Evolutionary conservation across 2,113 vertebrate species (phyloP), one percentile per base, ranked within the genome.

Genomic region (Odocoileus hemionus): DNA sequence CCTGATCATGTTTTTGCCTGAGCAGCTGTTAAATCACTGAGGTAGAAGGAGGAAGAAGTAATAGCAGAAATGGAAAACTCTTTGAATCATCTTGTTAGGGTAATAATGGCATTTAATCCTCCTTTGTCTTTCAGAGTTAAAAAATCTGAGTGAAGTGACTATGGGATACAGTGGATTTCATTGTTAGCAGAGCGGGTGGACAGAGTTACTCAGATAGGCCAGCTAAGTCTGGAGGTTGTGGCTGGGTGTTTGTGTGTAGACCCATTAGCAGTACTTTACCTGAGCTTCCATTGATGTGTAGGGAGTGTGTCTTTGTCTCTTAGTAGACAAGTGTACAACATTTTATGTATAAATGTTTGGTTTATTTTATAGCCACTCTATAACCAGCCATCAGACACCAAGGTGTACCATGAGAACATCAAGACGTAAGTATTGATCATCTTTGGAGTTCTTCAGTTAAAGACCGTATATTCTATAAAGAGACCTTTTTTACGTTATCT

Each of bases 401-500:
- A 99, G 98, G 99, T 99, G 92, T 99, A 99, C 99, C 99, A 99
- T 97, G 99, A 99, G 98, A 99, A 99, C 99, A 99, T 99, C 98
- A 99, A 99, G 99, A 99, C 99, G 99, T 99, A 98, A 99, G 99
- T 99, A 98, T 91, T 97, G 39, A 5, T 55, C 67, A 1, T 85
- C 84, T 91, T 93, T 97, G 92, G 91, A 98, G 64, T 97, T 96
- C 94, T 79, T 93, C 79, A 96, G 80, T 98, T 98, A 96, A 97
- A 98, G 86, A 97, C 91, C 79, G 7, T 95, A 80, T 96, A 96
- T 96, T 97, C 67, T 97, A 70, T 98, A 96, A 97, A 96, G 67
- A 97, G 43, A 94, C 94, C 60, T 86, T 94, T 95, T 93, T 96
- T 98, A 96, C 67, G 64, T 97, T 98, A 94, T 91, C 74, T 94